These are phyloP conservation scores for Mantis religiosa DNA, from an alignment of 2,888 invertebrate genomes.

Conservation along the genomic window DNA sequence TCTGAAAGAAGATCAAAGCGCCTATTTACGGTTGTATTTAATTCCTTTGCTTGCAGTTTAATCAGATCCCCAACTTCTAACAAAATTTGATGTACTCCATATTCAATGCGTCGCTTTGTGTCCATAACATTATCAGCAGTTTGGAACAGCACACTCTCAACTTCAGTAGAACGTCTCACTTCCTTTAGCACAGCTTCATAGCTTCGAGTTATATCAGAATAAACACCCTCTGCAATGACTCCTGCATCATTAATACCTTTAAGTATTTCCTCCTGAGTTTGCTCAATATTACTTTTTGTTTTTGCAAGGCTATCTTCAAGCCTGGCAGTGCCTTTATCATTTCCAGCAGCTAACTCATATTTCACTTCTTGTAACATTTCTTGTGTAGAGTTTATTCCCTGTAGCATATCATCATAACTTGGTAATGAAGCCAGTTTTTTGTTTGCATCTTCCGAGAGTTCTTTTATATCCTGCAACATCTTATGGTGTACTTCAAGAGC, in stretches of 20 bases:
- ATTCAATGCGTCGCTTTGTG: conserved; percentile 78
- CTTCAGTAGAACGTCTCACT: conserved; percentile 60
- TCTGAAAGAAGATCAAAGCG: conserved; percentile 68
- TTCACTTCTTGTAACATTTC: conserved; percentile 47
- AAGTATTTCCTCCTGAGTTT: conserved; percentile 51
- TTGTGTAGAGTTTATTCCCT: conserved; percentile 57
- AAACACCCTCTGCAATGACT: conserved; percentile 53
- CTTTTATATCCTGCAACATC: conserved; percentile 39
- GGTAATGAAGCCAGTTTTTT: conserved; percentile 41
- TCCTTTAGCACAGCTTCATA: conserved; percentile 50
- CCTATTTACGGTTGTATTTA: conserved; percentile 62
- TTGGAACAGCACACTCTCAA: conserved; percentile 73
- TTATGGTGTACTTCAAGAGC: conserved; percentile 39
- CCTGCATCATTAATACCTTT: conserved; percentile 56
- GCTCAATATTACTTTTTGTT: conserved; percentile 50
- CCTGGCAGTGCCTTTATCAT: conserved; percentile 45
- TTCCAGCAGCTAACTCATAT: conserved; percentile 43
- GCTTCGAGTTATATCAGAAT: conserved; percentile 51
- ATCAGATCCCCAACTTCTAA: conserved; percentile 69
- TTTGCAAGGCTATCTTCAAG: conserved; percentile 53
- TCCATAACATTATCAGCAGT: conserved; percentile 82
- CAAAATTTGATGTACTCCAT: conserved; percentile 76
- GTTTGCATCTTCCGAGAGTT: conserved; percentile 37
- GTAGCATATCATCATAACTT: conserved; percentile 51
- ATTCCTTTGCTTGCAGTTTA: conserved; percentile 57